Conservation (phyloP, 2,797 vertebrate genomes). For the Coluber constrictor region DNA sequence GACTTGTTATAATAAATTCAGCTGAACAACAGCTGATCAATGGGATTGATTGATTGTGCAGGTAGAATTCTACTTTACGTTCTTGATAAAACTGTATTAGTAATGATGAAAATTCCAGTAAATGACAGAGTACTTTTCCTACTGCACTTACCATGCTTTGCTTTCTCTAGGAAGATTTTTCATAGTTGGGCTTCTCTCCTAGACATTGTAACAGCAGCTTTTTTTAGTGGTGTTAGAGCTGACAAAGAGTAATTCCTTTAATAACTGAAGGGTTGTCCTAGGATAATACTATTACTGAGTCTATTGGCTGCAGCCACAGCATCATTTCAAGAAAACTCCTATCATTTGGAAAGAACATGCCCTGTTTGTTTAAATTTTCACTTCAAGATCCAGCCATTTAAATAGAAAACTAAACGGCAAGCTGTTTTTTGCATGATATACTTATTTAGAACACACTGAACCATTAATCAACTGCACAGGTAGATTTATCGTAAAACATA, state of each 20-base stretch:
- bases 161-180: background rate
- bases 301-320: background rate
- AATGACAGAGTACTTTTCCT: background rate
- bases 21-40: conserved; percentile 16
- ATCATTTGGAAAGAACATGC: background rate
- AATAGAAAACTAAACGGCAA: background rate
- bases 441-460: background rate
- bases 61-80: conserved; percentile 31
- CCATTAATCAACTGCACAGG: background rate
- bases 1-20: conserved; percentile 42
- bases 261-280: background rate
- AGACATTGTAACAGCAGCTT: background rate
- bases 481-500: background rate
- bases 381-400: background rate
- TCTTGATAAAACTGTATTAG: background rate
- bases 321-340: background rate
- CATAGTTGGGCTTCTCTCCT: background rate
- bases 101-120: background rate
- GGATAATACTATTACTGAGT: background rate
- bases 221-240: background rate
- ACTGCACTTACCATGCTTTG: background rate
- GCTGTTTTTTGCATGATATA: background rate
- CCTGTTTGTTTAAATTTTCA: background rate
- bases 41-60: conserved; percentile 44
- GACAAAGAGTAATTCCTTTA: background rate